These are phyloP conservation scores for Clamator glandarius DNA, from an alignment of 2,797 vertebrate species.

Conservation along the genomic window DNA sequence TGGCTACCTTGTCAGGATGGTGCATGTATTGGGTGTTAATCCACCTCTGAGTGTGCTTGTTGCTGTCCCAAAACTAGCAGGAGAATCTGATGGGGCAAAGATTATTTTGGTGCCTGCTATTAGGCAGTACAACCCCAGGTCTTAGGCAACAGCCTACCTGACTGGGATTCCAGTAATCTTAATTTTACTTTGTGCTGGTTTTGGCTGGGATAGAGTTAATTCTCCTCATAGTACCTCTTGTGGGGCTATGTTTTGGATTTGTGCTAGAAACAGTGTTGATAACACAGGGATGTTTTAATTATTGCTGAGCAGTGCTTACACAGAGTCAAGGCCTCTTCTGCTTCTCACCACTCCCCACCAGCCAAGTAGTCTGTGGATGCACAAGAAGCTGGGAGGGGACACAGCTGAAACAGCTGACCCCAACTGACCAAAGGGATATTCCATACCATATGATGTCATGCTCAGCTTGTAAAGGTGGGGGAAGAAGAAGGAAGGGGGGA, in stretches of 20 bases:
- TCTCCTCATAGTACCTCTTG: background rate
- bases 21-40: background rate
- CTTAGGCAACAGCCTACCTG: background rate
- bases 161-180: background rate
- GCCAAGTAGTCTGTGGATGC: background rate
- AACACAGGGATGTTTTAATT: background rate
- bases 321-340: background rate
- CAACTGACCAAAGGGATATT: background rate
- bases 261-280: conserved; percentile 4
- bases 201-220: background rate
- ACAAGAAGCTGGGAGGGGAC: background rate
- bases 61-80: background rate
- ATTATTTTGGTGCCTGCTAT: background rate
- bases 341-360: background rate
- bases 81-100: background rate
- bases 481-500: background rate
- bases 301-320: background rate
- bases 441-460: background rate
- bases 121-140: background rate
- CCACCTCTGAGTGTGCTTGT: background rate
- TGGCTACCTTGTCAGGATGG: background rate
- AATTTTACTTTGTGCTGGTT: background rate
- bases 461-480: background rate
- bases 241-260: background rate
- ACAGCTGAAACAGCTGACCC: background rate